Base-by-base conservation (phyloP, 2,888 invertebrate genomes). In the Drosophila emarginata region DNA sequence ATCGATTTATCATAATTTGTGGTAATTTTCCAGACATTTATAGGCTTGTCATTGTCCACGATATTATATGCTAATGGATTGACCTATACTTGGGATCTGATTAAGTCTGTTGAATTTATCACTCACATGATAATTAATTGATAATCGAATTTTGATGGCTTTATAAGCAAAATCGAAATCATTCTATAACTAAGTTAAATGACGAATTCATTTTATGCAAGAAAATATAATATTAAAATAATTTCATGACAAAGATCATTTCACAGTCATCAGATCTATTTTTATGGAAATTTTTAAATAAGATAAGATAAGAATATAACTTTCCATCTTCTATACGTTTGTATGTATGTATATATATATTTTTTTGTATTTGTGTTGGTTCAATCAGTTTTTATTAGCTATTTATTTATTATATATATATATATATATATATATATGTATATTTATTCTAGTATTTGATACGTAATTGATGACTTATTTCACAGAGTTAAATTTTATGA, bases 111-210 rank as follows among this genome's bases (percentile, higher is more conserved):
- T 18, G 36, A 54, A 54, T 54, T 36, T 54, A 54, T 36, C 54
- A 18, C 18, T 11, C 12, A 18, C 4, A 68, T 69, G 77, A 60
- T 79, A 76, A 79, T 79, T 60, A 69, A 63, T 57, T 61, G 15
- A 64, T 45, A 36, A 45, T 59, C 54, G 50, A 61, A 59, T 61
- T 66, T 58, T 64, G 77, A 77, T 68, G 64, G 37, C 76, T 77
- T 51, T 66, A 77, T 76, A 76, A 66, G 59, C 9, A 1, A n/a
- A 37, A 65, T 53, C 28, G 1, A 3, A 6, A 18, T 11, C 12
- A 45, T 18, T 45, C 7, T 2, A 18, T 45, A 21, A 45, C 7
- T 12, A 45, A 45, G 14, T 45, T 18, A 45, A 45, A 21, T 21
- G 6, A 45, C 11, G 21, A 11, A 9, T 9, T 28, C 5, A 28